These are phyloP conservation scores for Drosophila buzzatii DNA, from an alignment of 2,888 invertebrate genomes.

Conservation along the genomic window DNA sequence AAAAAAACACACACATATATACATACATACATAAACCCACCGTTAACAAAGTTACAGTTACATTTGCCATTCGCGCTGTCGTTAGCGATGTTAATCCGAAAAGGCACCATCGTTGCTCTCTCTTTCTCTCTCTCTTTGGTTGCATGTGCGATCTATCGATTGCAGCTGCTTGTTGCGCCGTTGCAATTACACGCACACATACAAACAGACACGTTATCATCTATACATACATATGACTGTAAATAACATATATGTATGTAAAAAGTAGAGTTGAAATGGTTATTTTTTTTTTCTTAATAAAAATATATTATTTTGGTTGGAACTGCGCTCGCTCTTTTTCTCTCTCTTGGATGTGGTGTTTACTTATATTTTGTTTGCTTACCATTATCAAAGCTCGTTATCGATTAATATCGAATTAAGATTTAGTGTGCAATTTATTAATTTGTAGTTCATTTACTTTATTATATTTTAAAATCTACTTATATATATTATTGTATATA, in stretches of 20 bases:
- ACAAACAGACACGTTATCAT: conserved; percentile 13
- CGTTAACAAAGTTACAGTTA: conserved; percentile 16
- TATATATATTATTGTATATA: conserved; percentile 39
- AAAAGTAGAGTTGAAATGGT: conserved; percentile 11
- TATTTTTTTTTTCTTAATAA: background rate
- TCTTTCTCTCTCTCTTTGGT: background rate
- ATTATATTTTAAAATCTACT: conserved; percentile 5
- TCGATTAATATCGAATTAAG: conserved; percentile 46
- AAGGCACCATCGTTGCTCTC: background rate
- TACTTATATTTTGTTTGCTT: conserved; percentile 33
- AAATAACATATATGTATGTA: conserved; percentile 37
- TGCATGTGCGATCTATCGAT: conserved; percentile 12
- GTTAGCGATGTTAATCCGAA: background rate
- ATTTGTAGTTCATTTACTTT: conserved; percentile 34
- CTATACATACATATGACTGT: conserved; percentile 34
- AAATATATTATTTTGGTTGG: conserved; percentile 18
- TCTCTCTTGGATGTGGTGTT: conserved; percentile 45
- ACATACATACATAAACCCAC: background rate
- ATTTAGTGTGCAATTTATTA: conserved; percentile 15
- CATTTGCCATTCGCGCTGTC: conserved; percentile 26
- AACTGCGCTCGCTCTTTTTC: conserved; percentile 15
- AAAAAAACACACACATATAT: background rate
- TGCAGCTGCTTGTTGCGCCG: conserved; percentile 7
- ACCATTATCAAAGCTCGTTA: conserved; percentile 23
- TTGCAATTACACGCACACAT: conserved; percentile 3